phyloP scores from a whole-genome alignment of 1,140 invertebrate genomes.

The Heliconius congener region DNA sequence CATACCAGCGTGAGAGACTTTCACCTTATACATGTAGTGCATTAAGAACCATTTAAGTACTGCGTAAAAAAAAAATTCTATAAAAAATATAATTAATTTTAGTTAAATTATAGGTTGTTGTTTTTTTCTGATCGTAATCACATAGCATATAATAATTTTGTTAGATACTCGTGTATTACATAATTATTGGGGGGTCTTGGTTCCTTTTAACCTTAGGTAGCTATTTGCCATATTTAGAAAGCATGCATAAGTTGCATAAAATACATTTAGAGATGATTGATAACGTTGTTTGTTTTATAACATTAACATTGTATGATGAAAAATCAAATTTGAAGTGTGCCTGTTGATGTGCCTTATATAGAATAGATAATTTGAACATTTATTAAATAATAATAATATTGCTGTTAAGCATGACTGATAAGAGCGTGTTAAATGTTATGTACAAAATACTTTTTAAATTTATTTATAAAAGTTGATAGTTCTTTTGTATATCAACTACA shows the following conservation, averaged over 20 bases:
- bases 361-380: not conserved
- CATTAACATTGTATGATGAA: not conserved
- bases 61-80: not conserved
- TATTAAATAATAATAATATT: not conserved
- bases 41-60: not conserved
- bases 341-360: conserved; percentile 7
- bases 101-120: not conserved
- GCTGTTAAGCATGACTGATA: not conserved
- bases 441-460: conserved; percentile 7
- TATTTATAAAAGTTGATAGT: conserved; percentile 5
- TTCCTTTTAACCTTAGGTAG: conserved; percentile 25
- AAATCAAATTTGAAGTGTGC: not conserved
- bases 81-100: not conserved
- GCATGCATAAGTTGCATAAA: not conserved
- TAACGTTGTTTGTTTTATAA: not conserved
- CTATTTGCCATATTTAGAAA: conserved; percentile 32
- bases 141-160: conserved; percentile 7
- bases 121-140: not conserved
- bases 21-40: not conserved
- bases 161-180: not conserved
- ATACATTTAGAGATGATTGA: not conserved
- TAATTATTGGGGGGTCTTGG: conserved; percentile 1
- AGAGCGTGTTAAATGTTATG: conserved; percentile 4
- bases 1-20: not conserved
- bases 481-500: not conserved